Conservation (phyloP, 2,888 invertebrate genomes). For the Drosophila sordidula region DNA sequence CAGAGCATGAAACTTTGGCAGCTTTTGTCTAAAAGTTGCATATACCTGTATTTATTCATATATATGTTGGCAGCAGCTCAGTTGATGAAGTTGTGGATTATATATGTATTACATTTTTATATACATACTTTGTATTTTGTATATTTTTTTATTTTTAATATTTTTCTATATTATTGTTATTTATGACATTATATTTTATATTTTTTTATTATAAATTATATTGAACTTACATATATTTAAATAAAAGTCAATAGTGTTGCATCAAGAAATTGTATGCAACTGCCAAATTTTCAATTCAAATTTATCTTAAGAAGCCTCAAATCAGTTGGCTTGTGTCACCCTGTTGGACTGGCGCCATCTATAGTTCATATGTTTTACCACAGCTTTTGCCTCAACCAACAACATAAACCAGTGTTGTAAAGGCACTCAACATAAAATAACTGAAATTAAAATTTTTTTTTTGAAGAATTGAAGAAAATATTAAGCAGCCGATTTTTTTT, state of each 20-base stretch:
- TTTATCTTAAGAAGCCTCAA: fast-evolving
- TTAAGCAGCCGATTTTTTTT: too few relatives aligned
- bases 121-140: too few relatives aligned
- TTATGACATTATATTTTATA: too few relatives aligned
- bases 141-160: too few relatives aligned
- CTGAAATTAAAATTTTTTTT: not conserved
- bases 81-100: not conserved
- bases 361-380: not conserved
- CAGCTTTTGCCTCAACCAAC: not conserved
- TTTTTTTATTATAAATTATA: too few relatives aligned
- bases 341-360: conserved; percentile 8
- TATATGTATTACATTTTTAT: too few relatives aligned
- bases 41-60: conserved; percentile 14
- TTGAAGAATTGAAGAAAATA: not conserved
- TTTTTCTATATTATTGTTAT: too few relatives aligned
- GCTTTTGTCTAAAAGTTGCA: conserved; percentile 50
- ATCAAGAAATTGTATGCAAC: too few relatives aligned
- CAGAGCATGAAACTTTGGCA: conserved; percentile 31
- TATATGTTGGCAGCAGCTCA: not conserved
- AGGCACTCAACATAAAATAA: too few relatives aligned
- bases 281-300: not conserved
- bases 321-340: not conserved
- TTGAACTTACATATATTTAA: too few relatives aligned
- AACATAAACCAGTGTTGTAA: not conserved
- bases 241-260: too few relatives aligned